phyloP scores from a whole-genome alignment of 1,140 invertebrate genomes.

The Phymastichus coffea region DNA sequence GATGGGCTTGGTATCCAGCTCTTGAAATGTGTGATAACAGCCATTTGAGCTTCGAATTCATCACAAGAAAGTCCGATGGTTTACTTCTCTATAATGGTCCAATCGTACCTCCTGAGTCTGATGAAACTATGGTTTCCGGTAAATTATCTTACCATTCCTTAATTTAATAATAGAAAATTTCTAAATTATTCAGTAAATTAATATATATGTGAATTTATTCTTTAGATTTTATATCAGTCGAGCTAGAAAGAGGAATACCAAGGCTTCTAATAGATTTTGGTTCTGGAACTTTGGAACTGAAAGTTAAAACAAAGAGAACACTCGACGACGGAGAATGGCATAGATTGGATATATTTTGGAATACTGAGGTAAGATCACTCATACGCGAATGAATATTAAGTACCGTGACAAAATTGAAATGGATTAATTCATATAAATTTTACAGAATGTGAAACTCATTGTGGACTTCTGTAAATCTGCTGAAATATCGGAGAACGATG shows the following conservation, averaged over 20 bases:
- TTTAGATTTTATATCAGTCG: constrained; percentile 88
- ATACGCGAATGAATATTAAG: neutral
- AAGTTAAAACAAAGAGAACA: constrained; percentile 82
- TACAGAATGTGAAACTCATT: constrained; percentile 78
- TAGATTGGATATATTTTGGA: constrained; percentile 91
- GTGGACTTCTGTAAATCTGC: constrained; percentile 90
- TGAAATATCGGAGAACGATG: constrained; percentile 82
- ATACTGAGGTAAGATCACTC: constrained; percentile 69
- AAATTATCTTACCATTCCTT: constrained; percentile 22
- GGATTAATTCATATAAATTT: too few relatives aligned
- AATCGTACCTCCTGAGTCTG: constrained; percentile 84
- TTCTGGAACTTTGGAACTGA: constrained; percentile 85
- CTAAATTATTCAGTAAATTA: too few relatives aligned
- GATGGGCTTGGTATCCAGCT: constrained; percentile 95
- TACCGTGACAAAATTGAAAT: neutral
- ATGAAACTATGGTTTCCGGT: constrained; percentile 83
- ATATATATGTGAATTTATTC: neutral
- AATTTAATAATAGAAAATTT: neutral
- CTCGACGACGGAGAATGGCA: constrained; percentile 96
- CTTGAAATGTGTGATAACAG: constrained; percentile 95
- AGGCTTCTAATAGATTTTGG: constrained; percentile 92
- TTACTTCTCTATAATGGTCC: constrained; percentile 96
- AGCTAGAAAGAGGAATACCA: constrained; percentile 88
- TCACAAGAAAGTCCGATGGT: constrained; percentile 86
- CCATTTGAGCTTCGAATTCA: constrained; percentile 92